phyloP scores from a whole-genome alignment of 2,113 vertebrate species.

The Noturus placidus region DNA sequence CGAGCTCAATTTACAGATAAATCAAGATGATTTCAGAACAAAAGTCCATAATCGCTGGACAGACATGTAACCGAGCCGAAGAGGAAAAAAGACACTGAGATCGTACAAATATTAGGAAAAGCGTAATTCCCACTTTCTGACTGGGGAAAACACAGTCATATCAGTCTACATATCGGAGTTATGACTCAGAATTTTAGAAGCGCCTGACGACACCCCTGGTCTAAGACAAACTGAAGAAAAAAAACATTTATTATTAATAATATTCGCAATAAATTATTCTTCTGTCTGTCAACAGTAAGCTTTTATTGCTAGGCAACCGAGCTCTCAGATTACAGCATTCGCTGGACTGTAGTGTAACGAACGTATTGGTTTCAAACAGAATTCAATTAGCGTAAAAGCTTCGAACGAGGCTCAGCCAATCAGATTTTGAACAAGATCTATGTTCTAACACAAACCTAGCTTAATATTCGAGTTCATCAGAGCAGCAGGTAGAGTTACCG shows the following conservation, averaged over 20 bases:
- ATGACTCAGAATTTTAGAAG: not conserved
- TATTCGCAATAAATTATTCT: too few species aligned
- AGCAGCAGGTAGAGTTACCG: not conserved
- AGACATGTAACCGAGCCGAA: not conserved
- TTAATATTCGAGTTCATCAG: not conserved
- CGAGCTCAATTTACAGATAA: not conserved
- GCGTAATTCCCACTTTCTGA: not conserved
- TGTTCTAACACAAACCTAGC: not conserved
- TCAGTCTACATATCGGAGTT: not conserved
- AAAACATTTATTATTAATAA: too few species aligned
- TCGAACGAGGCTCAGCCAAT: not conserved
- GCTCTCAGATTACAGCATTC: not conserved
- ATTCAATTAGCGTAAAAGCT: not conserved
- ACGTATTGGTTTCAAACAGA: not conserved
- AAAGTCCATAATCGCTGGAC: not conserved
- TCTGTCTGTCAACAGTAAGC: not conserved
- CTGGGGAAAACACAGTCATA: not conserved
- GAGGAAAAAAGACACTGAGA: not conserved
- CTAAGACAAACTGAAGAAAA: too few species aligned
- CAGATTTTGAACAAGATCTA: not conserved
- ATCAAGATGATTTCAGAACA: not conserved
- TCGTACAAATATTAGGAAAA: not conserved
- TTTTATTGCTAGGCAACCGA: not conserved
- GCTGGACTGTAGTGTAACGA: too few species aligned
- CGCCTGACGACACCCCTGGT: too few species aligned